Percentiles rank a stretch among this genome's conserved stretches.
Evolutionary conservation across 2,797 vertebrate genomes (phyloP).

Genomic region (Oryzias sinensis): DNA sequence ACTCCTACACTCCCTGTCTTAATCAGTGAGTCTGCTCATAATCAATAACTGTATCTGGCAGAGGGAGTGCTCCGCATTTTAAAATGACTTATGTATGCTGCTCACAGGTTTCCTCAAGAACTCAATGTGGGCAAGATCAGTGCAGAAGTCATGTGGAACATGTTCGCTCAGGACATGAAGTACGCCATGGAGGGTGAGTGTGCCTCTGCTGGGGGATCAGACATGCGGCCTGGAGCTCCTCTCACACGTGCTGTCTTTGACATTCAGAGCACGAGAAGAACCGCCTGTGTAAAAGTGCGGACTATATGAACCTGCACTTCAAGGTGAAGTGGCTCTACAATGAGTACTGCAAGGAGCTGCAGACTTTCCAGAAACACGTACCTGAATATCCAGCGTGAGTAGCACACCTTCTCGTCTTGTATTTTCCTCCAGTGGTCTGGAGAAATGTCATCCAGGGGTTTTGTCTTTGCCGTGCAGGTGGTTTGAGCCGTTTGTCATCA

Average conservation of each 20-base stretch:
- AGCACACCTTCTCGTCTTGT: background rate
- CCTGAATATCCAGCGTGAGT: constrained; percentile 88
- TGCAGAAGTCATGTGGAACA: constrained; percentile 97
- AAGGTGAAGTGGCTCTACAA: constrained; percentile 99
- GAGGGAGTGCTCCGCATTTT: too few relatives aligned
- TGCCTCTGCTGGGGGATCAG: background rate
- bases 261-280: constrained; percentile 91
- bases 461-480: constrained; percentile 75
- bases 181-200: constrained; percentile 93
- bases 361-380: constrained; percentile 88
- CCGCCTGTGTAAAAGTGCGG: constrained; percentile 94
- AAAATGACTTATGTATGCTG: constrained; percentile 2
- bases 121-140: constrained; percentile 97
- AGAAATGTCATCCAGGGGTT: constrained; percentile 17
- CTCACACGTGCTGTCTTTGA: constrained; percentile 13
- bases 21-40: constrained; percentile 78
- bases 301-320: constrained; percentile 99
- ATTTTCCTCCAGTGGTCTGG: background rate
- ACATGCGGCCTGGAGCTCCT: background rate
- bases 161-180: constrained; percentile 98
- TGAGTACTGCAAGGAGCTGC: constrained; percentile 92
- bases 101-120: constrained; percentile 83
- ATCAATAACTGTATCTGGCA: background rate
- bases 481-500: constrained; percentile 97
- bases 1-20: constrained; percentile 95